These are phyloP conservation scores for Lamellibrachia satsuma DNA, from an alignment of 2,888 invertebrate species.

Conservation along the genomic window DNA sequence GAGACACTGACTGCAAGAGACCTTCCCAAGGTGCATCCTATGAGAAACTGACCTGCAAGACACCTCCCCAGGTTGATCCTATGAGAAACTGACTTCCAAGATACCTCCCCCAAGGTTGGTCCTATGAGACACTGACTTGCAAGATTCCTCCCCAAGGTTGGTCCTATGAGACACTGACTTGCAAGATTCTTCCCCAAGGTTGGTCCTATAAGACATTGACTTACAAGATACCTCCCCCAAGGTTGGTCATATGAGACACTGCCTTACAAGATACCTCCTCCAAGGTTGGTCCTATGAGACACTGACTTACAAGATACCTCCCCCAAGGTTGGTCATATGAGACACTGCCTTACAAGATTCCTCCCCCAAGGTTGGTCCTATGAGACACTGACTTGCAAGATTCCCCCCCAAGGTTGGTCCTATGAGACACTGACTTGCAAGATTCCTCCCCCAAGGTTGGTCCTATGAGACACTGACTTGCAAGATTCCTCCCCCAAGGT, in stretches of 20 bases:
- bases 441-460: slow-evolving; percentile 80
- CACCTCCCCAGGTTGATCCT: too few relatives aligned
- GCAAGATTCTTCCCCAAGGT: background rate
- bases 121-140: too few relatives aligned
- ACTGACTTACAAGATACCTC: background rate
- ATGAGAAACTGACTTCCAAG: too few relatives aligned
- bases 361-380: background rate
- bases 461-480: slow-evolving; percentile 39
- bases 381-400: too few relatives aligned
- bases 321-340: background rate
- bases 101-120: too few relatives aligned
- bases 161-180: too few relatives aligned
- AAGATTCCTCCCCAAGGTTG: too few relatives aligned
- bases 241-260: background rate
- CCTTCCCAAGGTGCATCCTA: too few relatives aligned
- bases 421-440: slow-evolving; percentile 64
- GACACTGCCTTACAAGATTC: background rate
- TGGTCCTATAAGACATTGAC: background rate
- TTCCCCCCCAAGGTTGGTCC: too few relatives aligned
- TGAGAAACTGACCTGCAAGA: too few relatives aligned
- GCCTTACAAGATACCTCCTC: background rate
- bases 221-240: background rate
- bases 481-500: background rate
- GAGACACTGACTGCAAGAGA: too few relatives aligned
- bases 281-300: background rate